phyloP scores from a whole-genome alignment of 1,140 invertebrate species.

The Sesamia nonagrioides region DNA sequence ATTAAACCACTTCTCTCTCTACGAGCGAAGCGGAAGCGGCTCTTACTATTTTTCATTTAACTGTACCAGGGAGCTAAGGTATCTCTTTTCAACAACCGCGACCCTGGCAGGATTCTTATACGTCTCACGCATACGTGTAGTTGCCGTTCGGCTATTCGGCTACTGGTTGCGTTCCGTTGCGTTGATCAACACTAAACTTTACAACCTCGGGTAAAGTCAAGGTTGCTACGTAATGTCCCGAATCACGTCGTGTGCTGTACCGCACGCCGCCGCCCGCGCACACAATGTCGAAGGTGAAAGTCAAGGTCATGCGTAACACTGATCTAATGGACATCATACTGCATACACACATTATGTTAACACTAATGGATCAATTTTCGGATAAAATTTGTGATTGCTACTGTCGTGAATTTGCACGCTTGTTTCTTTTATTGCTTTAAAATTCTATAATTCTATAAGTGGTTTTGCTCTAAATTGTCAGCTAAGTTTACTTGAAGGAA shows the following conservation, averaged over 20 bases:
- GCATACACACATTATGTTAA: constrained; percentile 59
- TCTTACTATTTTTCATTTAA: too few species aligned
- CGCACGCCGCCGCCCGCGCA: constrained; percentile 14
- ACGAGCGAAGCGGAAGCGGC: too few species aligned
- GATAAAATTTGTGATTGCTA: constrained; percentile 33
- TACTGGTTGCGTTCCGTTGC: background rate
- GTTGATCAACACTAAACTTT: constrained; percentile 15
- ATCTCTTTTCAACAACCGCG: too few species aligned
- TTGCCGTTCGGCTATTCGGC: background rate
- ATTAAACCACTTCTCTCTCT: too few species aligned
- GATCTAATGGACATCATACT: constrained; percentile 54
- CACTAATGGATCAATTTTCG: constrained; percentile 41
- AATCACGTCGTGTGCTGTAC: constrained; percentile 43
- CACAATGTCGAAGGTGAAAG: constrained; percentile 65
- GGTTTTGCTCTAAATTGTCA: constrained; percentile 1
- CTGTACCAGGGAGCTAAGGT: too few species aligned
- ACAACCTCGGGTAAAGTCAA: constrained; percentile 47
- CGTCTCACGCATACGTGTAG: background rate
- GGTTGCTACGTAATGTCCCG: constrained; percentile 49
- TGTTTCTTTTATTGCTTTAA: constrained; percentile 30
- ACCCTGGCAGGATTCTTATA: background rate
- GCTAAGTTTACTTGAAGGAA: background rate
- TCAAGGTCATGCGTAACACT: constrained; percentile 61
- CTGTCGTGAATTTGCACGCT: constrained; percentile 26
- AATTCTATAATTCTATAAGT: constrained; percentile 21